These are phyloP conservation scores for Pelecanoides urinatrix DNA, from an alignment of 2,113 vertebrate genomes.

Conservation along the genomic window DNA sequence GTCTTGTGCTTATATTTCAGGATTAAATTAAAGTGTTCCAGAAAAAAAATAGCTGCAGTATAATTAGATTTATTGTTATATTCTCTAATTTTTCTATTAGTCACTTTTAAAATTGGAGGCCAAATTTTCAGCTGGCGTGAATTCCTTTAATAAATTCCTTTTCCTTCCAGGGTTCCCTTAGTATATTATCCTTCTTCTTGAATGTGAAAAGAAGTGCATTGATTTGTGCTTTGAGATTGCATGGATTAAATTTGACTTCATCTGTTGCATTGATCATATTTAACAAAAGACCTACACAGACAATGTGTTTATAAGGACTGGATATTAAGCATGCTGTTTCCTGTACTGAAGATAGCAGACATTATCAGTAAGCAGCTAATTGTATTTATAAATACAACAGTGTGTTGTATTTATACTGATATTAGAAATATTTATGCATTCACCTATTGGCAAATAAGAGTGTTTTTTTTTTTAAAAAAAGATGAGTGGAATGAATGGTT, in stretches of 20 bases:
- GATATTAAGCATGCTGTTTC: neutral
- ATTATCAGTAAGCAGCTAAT: neutral
- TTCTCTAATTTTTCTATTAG: neutral
- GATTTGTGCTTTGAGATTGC: neutral
- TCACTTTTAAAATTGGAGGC: neutral
- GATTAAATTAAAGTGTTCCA: neutral
- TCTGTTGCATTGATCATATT: neutral
- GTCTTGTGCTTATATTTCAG: neutral
- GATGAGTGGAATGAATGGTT: neutral
- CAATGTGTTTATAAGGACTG: neutral
- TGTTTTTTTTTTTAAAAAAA: neutral
- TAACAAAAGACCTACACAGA: neutral
- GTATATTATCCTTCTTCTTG: neutral
- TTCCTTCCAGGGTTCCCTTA: neutral
- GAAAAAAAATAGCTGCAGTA: neutral
- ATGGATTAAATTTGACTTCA: neutral
- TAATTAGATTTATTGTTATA: neutral
- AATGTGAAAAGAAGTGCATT: neutral
- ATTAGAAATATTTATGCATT: conserved; percentile 1
- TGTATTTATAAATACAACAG: neutral
- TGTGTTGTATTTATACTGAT: neutral
- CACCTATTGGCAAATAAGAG: neutral
- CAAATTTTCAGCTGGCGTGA: neutral
- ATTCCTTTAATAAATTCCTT: neutral
- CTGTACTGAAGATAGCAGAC: neutral